Conservation (phyloP, 2,888 invertebrate species). For the Drosophila neutralis region DNA sequence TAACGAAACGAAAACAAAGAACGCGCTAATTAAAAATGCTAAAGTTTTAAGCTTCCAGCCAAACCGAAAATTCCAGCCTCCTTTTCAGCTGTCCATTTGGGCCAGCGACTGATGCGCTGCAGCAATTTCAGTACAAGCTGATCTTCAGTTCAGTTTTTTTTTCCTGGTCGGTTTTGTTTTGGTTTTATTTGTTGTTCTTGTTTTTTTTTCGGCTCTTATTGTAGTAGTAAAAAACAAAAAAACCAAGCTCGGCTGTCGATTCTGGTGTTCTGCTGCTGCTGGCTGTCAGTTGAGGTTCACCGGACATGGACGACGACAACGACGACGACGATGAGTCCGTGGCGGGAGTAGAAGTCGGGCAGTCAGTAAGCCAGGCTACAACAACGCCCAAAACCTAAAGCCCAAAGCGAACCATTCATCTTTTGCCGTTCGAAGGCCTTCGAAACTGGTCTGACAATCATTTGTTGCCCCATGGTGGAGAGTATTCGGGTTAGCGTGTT, state of each 20-base stretch:
- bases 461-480: slow-evolving; percentile 43
- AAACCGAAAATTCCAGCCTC: slow-evolving; percentile 72
- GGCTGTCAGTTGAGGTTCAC: slow-evolving; percentile 62
- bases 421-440: slow-evolving; percentile 78
- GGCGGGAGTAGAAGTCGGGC: slow-evolving; percentile 39
- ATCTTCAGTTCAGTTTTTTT: slow-evolving; percentile 41
- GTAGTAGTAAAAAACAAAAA: slow-evolving; percentile 63
- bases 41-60: slow-evolving; percentile 75
- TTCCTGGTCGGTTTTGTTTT: slow-evolving; percentile 40
- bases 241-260: slow-evolving; percentile 72
- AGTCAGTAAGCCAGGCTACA: slow-evolving; percentile 26
- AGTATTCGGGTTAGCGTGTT: slow-evolving; percentile 69
- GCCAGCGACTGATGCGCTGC: slow-evolving; percentile 50
- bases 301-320: slow-evolving; percentile 44
- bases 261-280: slow-evolving; percentile 60
- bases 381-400: slow-evolving; percentile 45
- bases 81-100: slow-evolving; percentile 78
- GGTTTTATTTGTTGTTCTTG: slow-evolving; percentile 28
- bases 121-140: slow-evolving; percentile 70
- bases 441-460: slow-evolving; percentile 61
- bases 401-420: slow-evolving; percentile 65
- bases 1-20: slow-evolving; percentile 83
- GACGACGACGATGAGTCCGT: slow-evolving; percentile 33
- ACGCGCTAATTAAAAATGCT: slow-evolving; percentile 85
- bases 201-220: slow-evolving; percentile 57